A percentile compares a stretch with the other conserved stretches of the same genome.
These are phyloP conservation scores for Apotomis turbidana DNA, from an alignment of 2,888 invertebrate genomes.

Conservation along the genomic window DNA sequence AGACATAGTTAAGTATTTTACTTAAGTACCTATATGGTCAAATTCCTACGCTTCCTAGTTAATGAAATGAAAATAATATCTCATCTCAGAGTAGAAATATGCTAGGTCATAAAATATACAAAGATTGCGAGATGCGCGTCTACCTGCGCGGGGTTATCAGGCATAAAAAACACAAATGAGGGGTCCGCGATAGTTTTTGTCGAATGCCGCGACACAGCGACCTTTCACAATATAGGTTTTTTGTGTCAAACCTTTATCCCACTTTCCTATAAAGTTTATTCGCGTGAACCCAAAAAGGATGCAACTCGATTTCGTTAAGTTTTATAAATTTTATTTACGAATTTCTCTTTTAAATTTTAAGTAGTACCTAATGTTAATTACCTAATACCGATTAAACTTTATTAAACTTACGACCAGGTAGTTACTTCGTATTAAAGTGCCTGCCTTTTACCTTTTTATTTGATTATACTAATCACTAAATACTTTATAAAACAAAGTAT, in stretches of 20 bases:
- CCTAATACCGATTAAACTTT: too few species aligned
- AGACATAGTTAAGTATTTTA: not conserved
- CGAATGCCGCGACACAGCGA: constrained; percentile 72
- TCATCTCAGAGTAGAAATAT: constrained; percentile 22
- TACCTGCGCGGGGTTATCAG: constrained; percentile 78
- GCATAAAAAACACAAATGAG: constrained; percentile 74
- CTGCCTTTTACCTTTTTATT: too few species aligned
- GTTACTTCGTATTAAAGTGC: too few species aligned
- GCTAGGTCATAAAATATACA: constrained; percentile 48
- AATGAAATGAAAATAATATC: constrained; percentile 37
- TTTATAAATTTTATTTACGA: not conserved
- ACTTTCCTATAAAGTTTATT: constrained; percentile 81
- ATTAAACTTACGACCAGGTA: too few species aligned
- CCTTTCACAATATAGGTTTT: constrained; percentile 74
- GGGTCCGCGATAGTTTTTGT: constrained; percentile 77
- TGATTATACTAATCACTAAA: too few species aligned
- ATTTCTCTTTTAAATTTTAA: not conserved
- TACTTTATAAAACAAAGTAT: too few species aligned
- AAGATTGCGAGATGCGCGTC: constrained; percentile 72
- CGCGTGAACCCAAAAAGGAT: constrained; percentile 59
- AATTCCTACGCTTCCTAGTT: not conserved
- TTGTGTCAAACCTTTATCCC: constrained; percentile 76
- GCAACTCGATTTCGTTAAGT: constrained; percentile 42
- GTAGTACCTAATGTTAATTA: too few species aligned
- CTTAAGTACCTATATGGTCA: not conserved